Percentiles rank a stretch among this genome's conserved stretches.
phyloP scores from a whole-genome alignment of 2,797 vertebrate species.

The Podarcis siculus region DNA sequence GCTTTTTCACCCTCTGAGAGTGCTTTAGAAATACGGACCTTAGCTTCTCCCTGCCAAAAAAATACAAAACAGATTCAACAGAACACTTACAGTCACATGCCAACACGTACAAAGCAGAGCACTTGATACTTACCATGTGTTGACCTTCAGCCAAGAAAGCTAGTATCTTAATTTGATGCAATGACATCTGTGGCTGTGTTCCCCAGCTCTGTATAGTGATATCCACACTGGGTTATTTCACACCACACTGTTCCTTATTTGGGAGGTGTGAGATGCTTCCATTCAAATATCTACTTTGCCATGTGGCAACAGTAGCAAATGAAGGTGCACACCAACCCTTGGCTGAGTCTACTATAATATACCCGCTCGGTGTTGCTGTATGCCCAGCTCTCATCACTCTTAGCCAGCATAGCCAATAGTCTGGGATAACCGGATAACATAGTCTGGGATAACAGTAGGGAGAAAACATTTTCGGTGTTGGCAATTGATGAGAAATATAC shows the following conservation, averaged over 20 bases:
- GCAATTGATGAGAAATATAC: too few species aligned
- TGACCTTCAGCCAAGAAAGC: not conserved
- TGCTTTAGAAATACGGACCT: conserved; percentile 2
- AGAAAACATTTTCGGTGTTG: too few species aligned
- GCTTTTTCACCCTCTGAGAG: conserved; percentile 23
- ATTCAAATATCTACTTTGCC: not conserved
- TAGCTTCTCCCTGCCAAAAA: not conserved
- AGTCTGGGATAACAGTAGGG: too few species aligned
- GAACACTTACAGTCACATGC: not conserved
- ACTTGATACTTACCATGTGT: not conserved
- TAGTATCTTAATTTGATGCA: not conserved
- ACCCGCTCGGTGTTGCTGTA: too few species aligned
- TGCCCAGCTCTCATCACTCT: too few species aligned
- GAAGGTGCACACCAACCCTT: not conserved
- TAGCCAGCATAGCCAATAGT: too few species aligned
- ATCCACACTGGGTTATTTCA: not conserved
- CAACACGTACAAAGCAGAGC: not conserved
- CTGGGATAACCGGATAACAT: too few species aligned
- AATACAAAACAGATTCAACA: not conserved
- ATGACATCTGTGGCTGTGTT: not conserved
- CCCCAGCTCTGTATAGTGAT: not conserved
- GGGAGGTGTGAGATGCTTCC: not conserved
- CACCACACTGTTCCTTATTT: not conserved
- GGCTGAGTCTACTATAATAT: not conserved
- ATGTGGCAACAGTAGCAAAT: not conserved